These are phyloP conservation scores for Piprites chloris DNA, from an alignment of 2,113 vertebrate species.

Conservation along the genomic window DNA sequence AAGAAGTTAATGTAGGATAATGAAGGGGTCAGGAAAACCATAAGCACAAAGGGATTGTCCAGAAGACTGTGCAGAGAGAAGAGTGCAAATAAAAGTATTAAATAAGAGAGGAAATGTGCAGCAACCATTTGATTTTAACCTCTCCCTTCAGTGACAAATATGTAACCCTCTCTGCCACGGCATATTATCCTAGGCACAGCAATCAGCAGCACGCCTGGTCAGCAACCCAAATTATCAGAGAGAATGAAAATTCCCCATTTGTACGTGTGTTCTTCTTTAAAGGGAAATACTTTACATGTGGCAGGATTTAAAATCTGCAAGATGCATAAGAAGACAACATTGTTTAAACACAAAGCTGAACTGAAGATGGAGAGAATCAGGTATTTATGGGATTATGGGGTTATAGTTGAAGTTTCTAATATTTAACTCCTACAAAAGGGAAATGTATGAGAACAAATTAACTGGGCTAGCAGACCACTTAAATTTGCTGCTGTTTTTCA, in stretches of 20 bases:
- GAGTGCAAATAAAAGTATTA: not conserved
- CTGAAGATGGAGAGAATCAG: not conserved
- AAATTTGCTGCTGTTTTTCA: slow-evolving; percentile 16
- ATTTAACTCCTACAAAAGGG: not conserved
- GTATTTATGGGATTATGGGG: not conserved
- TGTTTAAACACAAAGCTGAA: not conserved
- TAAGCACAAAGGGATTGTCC: not conserved
- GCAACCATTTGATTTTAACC: not conserved
- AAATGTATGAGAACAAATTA: not conserved
- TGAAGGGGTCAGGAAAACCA: not conserved
- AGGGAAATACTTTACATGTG: not conserved
- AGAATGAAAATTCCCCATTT: not conserved
- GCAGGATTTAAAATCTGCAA: not conserved
- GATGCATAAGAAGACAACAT: not conserved
- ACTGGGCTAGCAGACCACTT: not conserved
- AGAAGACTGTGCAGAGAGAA: not conserved
- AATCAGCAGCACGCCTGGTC: not conserved
- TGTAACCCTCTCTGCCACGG: accelerated
- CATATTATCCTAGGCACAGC: not conserved
- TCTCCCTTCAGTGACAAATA: not conserved
- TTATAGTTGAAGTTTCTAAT: not conserved
- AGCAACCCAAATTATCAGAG: not conserved
- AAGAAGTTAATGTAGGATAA: slow-evolving; percentile 28
- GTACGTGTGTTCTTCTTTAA: not conserved
- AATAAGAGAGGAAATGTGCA: not conserved